A percentile compares a stretch with the other conserved stretches of the same genome.
Evolutionary conservation across 2,888 invertebrate genomes (phyloP).

Genomic region (Prostheceraeus crozeri): DNA sequence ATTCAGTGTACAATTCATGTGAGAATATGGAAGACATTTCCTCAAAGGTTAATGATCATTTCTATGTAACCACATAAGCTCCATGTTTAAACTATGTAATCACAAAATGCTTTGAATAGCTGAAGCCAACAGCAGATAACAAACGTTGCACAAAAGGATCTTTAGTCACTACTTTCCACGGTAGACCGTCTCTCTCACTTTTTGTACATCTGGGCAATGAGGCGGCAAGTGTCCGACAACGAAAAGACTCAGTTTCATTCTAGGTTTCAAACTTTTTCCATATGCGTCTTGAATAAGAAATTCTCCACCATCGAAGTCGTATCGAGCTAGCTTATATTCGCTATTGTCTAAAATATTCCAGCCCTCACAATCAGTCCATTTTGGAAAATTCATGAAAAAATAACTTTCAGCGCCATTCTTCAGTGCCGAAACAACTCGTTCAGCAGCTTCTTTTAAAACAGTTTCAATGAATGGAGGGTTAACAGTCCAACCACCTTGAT

Average conservation of each 20-base stretch:
- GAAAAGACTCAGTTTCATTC: conserved; percentile 33
- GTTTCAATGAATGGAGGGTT: conserved; percentile 35
- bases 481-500: conserved; percentile 35
- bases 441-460: conserved; percentile 33
- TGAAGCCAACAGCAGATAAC: no score
- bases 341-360: conserved; percentile 27
- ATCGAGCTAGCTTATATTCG: conserved; percentile 15
- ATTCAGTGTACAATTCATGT: no score
- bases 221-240: conserved; percentile 20
- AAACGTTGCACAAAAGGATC: no score
- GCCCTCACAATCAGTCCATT: conserved; percentile 31
- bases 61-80: no score
- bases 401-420: conserved; percentile 24
- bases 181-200: not conserved
- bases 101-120: no score
- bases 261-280: conserved; percentile 25
- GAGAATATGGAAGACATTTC: no score
- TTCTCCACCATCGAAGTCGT: conserved; percentile 26
- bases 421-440: conserved; percentile 25
- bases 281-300: conserved; percentile 38
- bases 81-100: no score
- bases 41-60: no score
- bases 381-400: conserved; percentile 36
- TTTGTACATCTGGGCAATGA: not conserved
- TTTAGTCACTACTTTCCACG: no score